Evolutionary conservation across 2,888 invertebrate species (phyloP), one percentile per base, ranked within the genome.

Genomic region (Stenolophus ochropezus): DNA sequence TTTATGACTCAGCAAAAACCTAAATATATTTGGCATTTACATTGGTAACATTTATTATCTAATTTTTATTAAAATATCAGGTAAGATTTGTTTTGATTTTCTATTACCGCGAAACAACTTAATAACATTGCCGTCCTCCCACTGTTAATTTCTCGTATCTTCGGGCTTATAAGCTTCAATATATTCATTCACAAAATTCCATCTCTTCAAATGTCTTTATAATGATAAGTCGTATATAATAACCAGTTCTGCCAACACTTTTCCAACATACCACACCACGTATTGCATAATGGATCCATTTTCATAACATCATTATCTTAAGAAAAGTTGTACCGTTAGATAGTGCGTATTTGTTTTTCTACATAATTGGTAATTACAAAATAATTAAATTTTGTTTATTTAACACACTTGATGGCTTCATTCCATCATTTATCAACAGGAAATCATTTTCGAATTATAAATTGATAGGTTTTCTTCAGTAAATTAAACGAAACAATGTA

Each of bases 231-330:
- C 58, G 23, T 23, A 58, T 11, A 58, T 58, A 58, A 58, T 58
- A 58, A 58, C 23, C 11, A 58, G 58, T 23, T 58, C 58, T 58
- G 23, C 5, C 11, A n/a, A 58, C 58, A 23, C 23, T 23, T 23
- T 23, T n/a, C n/a, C n/a, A 21, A 58, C 14, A 21, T 58, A 58
- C 58, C n/a, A 18, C 18, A 56, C 20, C 16, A 18, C 20, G 20
- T 20, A 23, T 23, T 58, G 23, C 23, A 58, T 23, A 58, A 23
- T 58, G 58, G 23, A 23, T 21, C 58, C 23, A 58, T 58, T 58
- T 58, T 23, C 11, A n/a, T 58, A 58, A 58, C n/a, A 58, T 58
- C 21, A 58, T 58, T 58, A 58, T 23, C 58, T 58, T 58, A 58
- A 58, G n/a, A 58, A 58, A 58, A 58, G 21, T 18, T 23, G n/a